phyloP scores from a whole-genome alignment of 2,888 invertebrate genomes.

The Megamerina dolium region DNA sequence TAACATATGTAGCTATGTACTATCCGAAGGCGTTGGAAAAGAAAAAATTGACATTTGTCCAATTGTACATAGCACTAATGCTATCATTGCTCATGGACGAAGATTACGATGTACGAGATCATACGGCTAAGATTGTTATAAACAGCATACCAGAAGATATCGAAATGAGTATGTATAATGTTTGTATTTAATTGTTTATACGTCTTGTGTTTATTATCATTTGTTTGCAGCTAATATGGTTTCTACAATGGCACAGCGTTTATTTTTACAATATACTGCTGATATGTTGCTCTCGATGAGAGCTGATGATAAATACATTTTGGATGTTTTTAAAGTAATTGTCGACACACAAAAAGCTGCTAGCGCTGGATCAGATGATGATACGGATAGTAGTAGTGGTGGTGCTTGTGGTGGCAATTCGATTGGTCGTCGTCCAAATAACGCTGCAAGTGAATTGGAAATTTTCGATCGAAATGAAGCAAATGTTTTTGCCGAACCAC shows the following conservation, averaged over 20 bases:
- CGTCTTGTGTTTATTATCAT: too few species aligned
- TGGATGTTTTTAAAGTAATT: conserved; percentile 33
- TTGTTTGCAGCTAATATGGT: conserved; percentile 24
- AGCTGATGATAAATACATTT: conserved; percentile 25
- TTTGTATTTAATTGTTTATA: conserved; percentile 4
- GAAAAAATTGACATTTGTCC: conserved; percentile 28
- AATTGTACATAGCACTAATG: conserved; percentile 31
- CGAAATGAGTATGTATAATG: conserved; percentile 24
- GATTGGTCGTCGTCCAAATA: neutral
- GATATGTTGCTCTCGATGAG: conserved; percentile 21
- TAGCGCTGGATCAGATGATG: conserved; percentile 21
- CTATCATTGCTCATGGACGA: conserved; percentile 41
- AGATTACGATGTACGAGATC: conserved; percentile 35
- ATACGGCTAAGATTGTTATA: conserved; percentile 30
- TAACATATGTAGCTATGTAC: conserved; percentile 27
- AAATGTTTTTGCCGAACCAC: conserved; percentile 41
- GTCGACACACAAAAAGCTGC: conserved; percentile 17
- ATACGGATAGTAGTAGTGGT: conserved; percentile 6
- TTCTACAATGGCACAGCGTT: conserved; percentile 31
- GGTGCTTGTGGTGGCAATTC: conserved; percentile 2
- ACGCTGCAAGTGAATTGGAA: conserved; percentile 23
- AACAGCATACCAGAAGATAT: conserved; percentile 26
- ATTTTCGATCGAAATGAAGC: conserved; percentile 43
- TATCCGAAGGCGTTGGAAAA: conserved; percentile 23
- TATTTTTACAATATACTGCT: conserved; percentile 31